These are phyloP conservation scores for Morphnarchus princeps DNA, from an alignment of 2,113 vertebrate genomes.

Conservation along the genomic window DNA sequence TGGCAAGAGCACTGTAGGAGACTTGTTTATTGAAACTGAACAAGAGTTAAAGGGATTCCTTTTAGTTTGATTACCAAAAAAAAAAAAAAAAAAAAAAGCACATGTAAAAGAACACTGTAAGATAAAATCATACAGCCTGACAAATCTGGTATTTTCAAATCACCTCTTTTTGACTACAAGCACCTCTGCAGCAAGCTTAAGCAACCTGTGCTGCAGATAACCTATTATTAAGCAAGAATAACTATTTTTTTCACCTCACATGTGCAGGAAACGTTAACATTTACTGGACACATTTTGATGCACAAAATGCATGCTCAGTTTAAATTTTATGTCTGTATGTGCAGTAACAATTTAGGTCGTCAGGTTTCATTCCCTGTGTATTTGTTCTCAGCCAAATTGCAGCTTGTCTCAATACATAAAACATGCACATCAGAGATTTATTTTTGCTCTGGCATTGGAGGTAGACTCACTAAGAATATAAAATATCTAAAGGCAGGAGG, in stretches of 20 bases:
- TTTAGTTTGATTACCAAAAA: background rate
- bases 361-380: background rate
- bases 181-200: background rate
- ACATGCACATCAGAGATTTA: background rate
- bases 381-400: background rate
- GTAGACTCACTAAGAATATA: background rate
- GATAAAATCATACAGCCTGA: background rate
- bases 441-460: background rate
- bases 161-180: background rate
- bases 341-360: background rate
- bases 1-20: background rate
- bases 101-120: background rate
- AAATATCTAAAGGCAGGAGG: constrained; percentile 1
- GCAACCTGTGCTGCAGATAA: background rate
- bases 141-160: background rate
- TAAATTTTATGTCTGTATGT: background rate
- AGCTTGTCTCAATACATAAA: constrained; percentile 6
- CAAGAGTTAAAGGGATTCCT: background rate
- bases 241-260: background rate
- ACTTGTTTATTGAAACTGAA: background rate
- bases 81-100: background rate
- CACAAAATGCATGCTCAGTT: background rate
- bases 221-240: background rate
- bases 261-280: background rate
- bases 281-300: background rate